These are phyloP conservation scores for Perdix hodgsoniae DNA, from an alignment of 2,797 vertebrate genomes.

Conservation along the genomic window DNA sequence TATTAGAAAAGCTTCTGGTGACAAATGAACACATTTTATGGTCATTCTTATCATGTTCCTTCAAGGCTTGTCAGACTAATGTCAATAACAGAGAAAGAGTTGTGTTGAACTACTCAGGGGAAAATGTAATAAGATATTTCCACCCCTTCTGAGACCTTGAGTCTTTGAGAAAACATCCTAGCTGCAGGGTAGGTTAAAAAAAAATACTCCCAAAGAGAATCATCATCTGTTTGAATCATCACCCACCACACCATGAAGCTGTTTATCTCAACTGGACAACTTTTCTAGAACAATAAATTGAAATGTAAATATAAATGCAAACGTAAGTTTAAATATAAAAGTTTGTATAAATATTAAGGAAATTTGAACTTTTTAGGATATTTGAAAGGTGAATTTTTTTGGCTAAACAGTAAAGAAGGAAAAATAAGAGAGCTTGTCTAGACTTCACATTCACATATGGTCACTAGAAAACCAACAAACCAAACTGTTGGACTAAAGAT, in stretches of 20 bases:
- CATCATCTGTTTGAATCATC: not conserved
- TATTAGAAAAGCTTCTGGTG: not conserved
- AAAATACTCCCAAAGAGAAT: not conserved
- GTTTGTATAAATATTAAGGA: not conserved
- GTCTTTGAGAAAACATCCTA: not conserved
- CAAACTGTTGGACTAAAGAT: not conserved
- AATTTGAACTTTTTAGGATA: not conserved
- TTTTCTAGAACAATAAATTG: no score
- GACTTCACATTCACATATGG: not conserved
- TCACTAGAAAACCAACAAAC: not conserved
- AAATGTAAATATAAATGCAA: no score
- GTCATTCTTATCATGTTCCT: not conserved
- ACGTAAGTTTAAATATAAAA: not conserved
- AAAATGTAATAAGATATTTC: not conserved
- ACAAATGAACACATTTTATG: not conserved
- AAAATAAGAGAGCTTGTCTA: not conserved
- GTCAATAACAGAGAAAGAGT: not conserved
- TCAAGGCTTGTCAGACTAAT: not conserved
- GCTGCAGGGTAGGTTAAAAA: not conserved
- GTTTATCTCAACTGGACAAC: no score
- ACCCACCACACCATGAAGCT: no score
- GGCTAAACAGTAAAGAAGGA: not conserved
- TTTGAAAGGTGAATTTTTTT: fast-evolving
- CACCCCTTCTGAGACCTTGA: not conserved
- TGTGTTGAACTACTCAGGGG: not conserved